Percentiles rank a stretch among this genome's conserved stretches.
phyloP scores from a whole-genome alignment of 2,113 vertebrate species.

The Tonatia bakeri region DNA sequence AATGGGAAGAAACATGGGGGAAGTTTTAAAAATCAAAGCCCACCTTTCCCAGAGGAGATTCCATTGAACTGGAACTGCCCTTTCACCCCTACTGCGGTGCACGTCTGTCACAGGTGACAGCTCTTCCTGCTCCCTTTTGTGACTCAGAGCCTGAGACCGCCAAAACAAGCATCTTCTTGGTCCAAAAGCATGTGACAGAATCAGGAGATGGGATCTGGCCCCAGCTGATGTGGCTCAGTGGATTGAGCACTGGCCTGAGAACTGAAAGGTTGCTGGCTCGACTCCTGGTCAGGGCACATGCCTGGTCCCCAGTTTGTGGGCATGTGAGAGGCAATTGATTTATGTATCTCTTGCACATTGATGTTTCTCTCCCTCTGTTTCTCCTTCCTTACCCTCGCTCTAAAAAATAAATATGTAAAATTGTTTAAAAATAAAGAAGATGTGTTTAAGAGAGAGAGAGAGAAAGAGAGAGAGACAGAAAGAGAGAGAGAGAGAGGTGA shows the following conservation, averaged over 20 bases:
- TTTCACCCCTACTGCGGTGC: neutral
- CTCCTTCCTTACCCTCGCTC: too few relatives aligned
- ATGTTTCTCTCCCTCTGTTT: too few relatives aligned
- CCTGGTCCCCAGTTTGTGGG: too few relatives aligned
- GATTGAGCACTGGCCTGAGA: too few relatives aligned
- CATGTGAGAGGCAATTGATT: too few relatives aligned
- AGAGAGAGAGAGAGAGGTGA: neutral
- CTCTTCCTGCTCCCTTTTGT: conserved; percentile 36
- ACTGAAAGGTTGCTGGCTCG: too few relatives aligned
- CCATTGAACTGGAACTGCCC: neutral
- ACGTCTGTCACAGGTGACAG: conserved; percentile 52
- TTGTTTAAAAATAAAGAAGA: too few relatives aligned
- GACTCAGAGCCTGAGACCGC: conserved; percentile 42
- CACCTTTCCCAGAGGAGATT: neutral
- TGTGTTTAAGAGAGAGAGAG: too few relatives aligned
- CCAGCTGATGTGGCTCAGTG: too few relatives aligned
- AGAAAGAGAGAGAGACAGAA: neutral
- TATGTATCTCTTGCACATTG: too few relatives aligned
- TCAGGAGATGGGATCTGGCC: neutral
- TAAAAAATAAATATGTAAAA: too few relatives aligned
- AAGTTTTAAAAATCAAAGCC: neutral
- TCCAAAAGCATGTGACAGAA: conserved; percentile 44
- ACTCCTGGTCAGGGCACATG: too few relatives aligned
- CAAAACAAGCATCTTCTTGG: conserved; percentile 5
- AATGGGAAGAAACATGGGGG: neutral